These are phyloP conservation scores for Scalopus aquaticus DNA, from an alignment of 2,113 vertebrate genomes.

Conservation along the genomic window DNA sequence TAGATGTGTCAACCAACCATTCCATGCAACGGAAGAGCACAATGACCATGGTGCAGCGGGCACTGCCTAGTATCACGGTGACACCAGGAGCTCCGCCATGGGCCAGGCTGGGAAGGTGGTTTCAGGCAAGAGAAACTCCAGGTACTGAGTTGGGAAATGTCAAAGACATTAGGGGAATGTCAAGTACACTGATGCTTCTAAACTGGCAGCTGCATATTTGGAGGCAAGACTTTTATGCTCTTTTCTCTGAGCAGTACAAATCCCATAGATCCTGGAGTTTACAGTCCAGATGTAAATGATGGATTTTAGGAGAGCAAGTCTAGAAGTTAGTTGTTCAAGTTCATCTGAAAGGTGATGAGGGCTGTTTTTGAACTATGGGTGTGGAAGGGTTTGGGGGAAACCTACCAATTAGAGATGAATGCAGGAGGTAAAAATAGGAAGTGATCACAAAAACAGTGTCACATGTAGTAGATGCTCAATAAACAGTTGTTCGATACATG, in stretches of 20 bases:
- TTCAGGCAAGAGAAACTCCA: neutral
- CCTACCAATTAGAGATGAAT: neutral
- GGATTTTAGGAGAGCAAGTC: neutral
- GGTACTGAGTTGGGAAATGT: neutral
- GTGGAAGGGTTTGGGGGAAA: too few relatives aligned
- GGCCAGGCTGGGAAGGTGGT: neutral
- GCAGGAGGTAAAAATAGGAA: neutral
- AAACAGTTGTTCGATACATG: neutral
- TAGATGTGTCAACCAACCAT: neutral
- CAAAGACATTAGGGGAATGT: neutral
- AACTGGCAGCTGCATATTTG: neutral
- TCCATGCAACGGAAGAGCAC: neutral
- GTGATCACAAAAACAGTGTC: neutral
- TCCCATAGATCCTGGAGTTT: neutral
- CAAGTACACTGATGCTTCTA: neutral
- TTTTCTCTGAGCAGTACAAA: neutral
- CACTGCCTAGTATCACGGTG: neutral
- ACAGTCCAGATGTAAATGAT: neutral
- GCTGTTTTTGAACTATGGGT: neutral
- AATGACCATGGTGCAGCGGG: neutral
- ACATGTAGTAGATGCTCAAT: neutral
- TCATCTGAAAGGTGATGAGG: neutral
- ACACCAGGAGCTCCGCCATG: neutral
- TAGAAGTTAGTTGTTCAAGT: neutral
- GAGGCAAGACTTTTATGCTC: neutral